Base-by-base conservation (phyloP, 2,888 invertebrate genomes). In the Platypus cylindrus region DNA sequence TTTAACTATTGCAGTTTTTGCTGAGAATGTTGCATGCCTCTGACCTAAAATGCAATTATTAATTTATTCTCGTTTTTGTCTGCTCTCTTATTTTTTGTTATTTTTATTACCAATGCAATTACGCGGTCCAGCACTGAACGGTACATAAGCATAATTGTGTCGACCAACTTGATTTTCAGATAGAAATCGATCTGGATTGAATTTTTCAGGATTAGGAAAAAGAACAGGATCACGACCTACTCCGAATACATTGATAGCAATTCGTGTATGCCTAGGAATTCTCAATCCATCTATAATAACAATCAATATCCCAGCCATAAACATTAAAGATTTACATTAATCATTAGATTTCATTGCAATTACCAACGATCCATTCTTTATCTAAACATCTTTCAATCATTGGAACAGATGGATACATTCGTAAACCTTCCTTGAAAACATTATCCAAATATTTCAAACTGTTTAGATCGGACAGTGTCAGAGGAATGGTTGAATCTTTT, bases 21-120 rank as follows among this genome's bases (percentile, higher is more conserved):
- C 67, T 52, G 78, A 77, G 20, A 73, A 53, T 54, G 74, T 65
- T 0, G 78, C 77, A 49, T 73, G 78, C 46, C 71, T 68, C 58
- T 78, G 71, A 14, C 78, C 77, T 75, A 55, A 3, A 63, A 43
- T 7, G 30, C 32, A 16, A 15, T 28, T 31, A 36, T 18, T 33
- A n/a, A n/a, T n/a, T n/a, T n/a, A n/a, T n/a, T n/a, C n/a, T n/a
- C n/a, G n/a, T n/a, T n/a, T n/a, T n/a, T n/a, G n/a, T n/a, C n/a
- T n/a, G n/a, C n/a, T n/a, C n/a, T n/a, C n/a, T n/a, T n/a, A n/a
- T n/a, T n/a, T n/a, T n/a, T n/a, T n/a, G n/a, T n/a, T n/a, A n/a
- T n/a, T n/a, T n/a, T n/a, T n/a, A n/a, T 46, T 46, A 53, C 55
- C 57, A 33, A 64, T 59, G 43, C 63, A 64, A 48, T 63, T 63